Conservation (phyloP, 1,140 invertebrate species). For the Apis cerana region DNA sequence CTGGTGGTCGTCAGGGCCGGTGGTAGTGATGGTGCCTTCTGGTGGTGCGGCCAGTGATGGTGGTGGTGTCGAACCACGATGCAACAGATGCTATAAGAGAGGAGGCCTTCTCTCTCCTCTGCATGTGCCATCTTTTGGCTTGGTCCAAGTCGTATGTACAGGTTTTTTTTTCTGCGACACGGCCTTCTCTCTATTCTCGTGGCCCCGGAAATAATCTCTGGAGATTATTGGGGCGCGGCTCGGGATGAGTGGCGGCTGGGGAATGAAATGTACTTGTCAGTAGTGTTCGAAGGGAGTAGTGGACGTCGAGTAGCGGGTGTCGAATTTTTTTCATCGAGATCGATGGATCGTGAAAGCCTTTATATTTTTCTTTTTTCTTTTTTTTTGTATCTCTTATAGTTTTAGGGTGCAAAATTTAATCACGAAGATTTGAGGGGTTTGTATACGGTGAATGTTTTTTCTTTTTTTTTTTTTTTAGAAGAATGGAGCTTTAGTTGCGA, state of each 20-base stretch:
- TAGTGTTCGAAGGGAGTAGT: not conserved
- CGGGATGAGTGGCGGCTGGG: no score
- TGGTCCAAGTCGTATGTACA: slow-evolving; percentile 9
- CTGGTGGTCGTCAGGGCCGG: slow-evolving; percentile 73
- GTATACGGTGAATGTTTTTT: no score
- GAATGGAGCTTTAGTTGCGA: no score
- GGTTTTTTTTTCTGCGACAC: not conserved
- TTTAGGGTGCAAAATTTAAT: no score
- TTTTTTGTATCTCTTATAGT: not conserved
- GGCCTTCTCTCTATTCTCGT: not conserved
- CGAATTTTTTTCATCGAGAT: not conserved
- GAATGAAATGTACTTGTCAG: slow-evolving; percentile 8
- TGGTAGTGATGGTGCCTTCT: slow-evolving; percentile 67
- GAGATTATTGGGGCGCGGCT: slow-evolving; percentile 10
- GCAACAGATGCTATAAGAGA: slow-evolving; percentile 72
- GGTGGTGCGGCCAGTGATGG: slow-evolving; percentile 60
- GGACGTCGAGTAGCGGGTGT: not conserved
- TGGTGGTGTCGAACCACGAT: slow-evolving; percentile 61
- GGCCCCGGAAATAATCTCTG: slow-evolving; percentile 24
- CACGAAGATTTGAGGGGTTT: no score
- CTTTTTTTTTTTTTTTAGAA: not conserved
- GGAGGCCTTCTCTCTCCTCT: slow-evolving; percentile 57
- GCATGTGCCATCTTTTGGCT: slow-evolving; percentile 66
- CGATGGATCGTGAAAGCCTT: not conserved
- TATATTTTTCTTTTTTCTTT: not conserved